Evolutionary conservation across 2,888 invertebrate genomes (phyloP).

Genomic region (Luperina testacea): DNA sequence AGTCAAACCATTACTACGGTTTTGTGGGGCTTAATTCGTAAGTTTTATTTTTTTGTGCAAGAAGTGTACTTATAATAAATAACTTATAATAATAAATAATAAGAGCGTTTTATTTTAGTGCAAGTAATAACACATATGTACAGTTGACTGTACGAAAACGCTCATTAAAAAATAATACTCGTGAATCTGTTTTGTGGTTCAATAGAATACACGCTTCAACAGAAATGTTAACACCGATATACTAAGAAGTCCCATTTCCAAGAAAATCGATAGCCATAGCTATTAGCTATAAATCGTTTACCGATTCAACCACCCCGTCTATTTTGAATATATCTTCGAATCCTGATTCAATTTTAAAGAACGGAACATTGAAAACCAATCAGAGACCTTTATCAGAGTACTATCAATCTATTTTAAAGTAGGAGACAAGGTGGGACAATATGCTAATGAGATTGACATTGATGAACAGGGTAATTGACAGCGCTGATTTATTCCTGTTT

Average conservation of each 20-base stretch:
- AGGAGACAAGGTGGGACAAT: conserved; percentile 45
- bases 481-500: conserved; percentile 39
- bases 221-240: background rate
- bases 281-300: conserved; percentile 37
- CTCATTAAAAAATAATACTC: background rate
- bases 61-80: no score
- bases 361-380: conserved; percentile 45
- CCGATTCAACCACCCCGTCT: conserved; percentile 30
- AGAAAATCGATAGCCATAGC: conserved; percentile 45
- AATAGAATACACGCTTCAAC: background rate
- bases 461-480: conserved; percentile 42
- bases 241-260: conserved; percentile 11
- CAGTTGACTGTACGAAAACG: background rate
- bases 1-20: no score
- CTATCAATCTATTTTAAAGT: conserved; percentile 59
- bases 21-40: no score
- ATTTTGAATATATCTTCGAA: conserved; percentile 40
- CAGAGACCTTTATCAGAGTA: conserved; percentile 38
- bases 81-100: no score
- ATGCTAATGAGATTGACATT: conserved; percentile 57
- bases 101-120: background rate
- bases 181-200: background rate
- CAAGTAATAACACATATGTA: background rate
- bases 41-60: no score
- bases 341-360: conserved; percentile 43